Conservation (phyloP, 1,140 invertebrate species). For the Cephus cinctus region DNA sequence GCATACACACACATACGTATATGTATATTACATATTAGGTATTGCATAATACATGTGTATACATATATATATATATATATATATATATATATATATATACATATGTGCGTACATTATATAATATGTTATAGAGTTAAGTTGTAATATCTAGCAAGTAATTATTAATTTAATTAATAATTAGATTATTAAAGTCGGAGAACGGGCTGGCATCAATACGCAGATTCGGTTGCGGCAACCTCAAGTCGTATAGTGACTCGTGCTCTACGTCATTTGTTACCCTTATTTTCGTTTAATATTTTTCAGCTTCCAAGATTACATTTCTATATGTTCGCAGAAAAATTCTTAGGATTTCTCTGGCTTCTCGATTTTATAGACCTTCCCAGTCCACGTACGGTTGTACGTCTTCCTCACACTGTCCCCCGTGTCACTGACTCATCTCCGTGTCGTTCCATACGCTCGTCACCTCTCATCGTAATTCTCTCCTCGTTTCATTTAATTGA, state of each 20-base stretch:
- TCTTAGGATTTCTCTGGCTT: no score
- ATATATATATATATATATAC: conserved; percentile 20
- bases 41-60: conserved; percentile 16
- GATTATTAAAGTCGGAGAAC: conserved; percentile 53
- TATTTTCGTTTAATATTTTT: no score
- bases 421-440: no score
- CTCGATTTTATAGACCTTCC: no score
- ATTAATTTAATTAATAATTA: conserved; percentile 47
- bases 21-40: neutral
- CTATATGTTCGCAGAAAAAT: no score
- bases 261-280: no score
- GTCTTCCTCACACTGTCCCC: no score
- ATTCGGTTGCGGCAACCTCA: conserved; percentile 33
- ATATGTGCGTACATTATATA: conserved; percentile 27
- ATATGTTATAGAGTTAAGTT: conserved; percentile 44
- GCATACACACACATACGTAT: neutral
- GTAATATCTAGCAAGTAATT: conserved; percentile 52
- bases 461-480: conserved; percentile 14
- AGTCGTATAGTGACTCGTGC: no score
- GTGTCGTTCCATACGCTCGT: conserved; percentile 8
- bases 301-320: no score
- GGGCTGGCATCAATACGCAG: conserved; percentile 49
- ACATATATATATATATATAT: neutral
- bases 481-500: conserved; percentile 9
- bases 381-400: no score